Evolutionary conservation across 1,140 invertebrate genomes (phyloP).

Genomic region (Ruditapes philippinarum): DNA sequence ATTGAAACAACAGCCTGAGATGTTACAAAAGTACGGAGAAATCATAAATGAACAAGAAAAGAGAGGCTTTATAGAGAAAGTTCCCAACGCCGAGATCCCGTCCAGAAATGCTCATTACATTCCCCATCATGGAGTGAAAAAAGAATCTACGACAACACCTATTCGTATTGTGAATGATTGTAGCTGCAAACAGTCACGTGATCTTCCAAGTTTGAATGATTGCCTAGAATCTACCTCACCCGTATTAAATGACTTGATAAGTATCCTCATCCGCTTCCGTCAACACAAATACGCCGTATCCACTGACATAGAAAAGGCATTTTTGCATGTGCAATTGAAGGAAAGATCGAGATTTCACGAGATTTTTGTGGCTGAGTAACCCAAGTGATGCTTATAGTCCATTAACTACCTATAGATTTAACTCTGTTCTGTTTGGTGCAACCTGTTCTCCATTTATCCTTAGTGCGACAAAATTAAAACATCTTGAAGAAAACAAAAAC

Average conservation of each 20-base stretch:
- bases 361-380: not conserved
- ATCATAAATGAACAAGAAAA: not conserved
- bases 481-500: no score
- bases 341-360: not conserved
- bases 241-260: not conserved
- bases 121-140: conserved; percentile 66
- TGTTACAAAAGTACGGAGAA: conserved; percentile 1
- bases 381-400: not conserved
- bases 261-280: not conserved
- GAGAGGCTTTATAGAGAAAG: not conserved
- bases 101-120: conserved; percentile 31
- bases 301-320: not conserved
- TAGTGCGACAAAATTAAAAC: no score
- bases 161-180: conserved; percentile 67
- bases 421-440: no score
- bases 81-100: not conserved
- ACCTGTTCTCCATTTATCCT: no score
- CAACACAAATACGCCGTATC: not conserved
- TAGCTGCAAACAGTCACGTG: not conserved
- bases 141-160: conserved; percentile 63
- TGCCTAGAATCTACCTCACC: not conserved
- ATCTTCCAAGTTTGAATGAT: not conserved
- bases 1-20: not conserved
- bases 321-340: no score
- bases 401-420: no score